These are phyloP conservation scores for Hippolais icterina DNA, from an alignment of 2,113 vertebrate genomes.

Conservation along the genomic window DNA sequence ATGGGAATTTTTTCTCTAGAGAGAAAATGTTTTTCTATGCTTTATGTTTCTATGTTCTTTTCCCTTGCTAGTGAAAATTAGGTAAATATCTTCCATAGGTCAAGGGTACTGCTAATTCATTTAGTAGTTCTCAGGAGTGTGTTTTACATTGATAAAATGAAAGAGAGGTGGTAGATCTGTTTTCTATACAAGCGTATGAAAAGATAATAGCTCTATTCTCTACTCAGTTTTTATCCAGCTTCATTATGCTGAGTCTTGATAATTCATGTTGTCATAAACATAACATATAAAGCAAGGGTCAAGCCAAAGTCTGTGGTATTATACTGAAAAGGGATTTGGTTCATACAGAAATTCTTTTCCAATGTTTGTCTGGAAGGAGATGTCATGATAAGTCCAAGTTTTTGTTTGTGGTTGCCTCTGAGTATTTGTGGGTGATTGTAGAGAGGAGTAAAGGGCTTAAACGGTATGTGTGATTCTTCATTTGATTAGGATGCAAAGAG, in stretches of 20 bases:
- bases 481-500: not conserved
- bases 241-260: not conserved
- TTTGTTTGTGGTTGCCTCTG: not conserved
- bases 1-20: not conserved
- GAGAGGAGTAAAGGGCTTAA: not conserved
- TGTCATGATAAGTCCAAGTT: not conserved
- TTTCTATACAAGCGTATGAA: not conserved
- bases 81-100: not conserved
- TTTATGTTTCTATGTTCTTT: not conserved
- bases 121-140: not conserved
- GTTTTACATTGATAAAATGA: not conserved
- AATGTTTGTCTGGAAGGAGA: not conserved
- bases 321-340: not conserved
- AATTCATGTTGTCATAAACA: not conserved
- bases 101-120: not conserved
- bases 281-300: not conserved
- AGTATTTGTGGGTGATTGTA: not conserved
- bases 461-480: accelerated
- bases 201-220: not conserved
- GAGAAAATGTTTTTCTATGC: not conserved
- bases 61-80: not conserved
- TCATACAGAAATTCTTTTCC: not conserved
- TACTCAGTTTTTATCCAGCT: not conserved
- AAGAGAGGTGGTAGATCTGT: not conserved
- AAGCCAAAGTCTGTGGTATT: not conserved